Conservation (phyloP, 2,888 invertebrate genomes). For the Phengaris arion region DNA sequence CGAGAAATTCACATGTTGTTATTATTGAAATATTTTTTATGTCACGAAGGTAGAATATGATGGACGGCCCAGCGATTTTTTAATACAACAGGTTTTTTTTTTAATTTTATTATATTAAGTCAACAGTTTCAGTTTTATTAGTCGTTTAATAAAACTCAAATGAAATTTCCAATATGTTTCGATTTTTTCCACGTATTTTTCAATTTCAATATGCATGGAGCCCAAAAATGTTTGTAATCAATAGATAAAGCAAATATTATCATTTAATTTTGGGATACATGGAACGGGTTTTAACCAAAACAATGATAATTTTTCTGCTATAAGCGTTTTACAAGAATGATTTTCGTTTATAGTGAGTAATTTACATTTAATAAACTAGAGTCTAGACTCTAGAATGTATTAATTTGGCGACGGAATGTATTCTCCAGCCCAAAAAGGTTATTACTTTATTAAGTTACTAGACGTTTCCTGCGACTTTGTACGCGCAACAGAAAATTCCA, state of each 20-base stretch:
- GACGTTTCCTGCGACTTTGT: too few species aligned
- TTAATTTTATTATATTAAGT: too few species aligned
- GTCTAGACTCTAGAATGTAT: too few species aligned
- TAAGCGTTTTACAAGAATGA: not conserved
- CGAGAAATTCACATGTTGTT: not conserved
- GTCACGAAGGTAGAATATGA: too few species aligned
- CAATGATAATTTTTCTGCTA: not conserved
- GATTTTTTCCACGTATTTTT: not conserved
- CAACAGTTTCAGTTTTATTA: too few species aligned
- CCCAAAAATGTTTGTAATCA: not conserved
- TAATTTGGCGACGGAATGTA: too few species aligned
- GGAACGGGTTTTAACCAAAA: not conserved
- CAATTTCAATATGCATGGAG: not conserved
- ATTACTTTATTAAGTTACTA: too few species aligned
- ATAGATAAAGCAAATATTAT: not conserved
- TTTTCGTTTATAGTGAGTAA: not conserved
- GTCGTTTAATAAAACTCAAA: too few species aligned
- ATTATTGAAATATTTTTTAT: not conserved
- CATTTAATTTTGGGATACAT: not conserved
- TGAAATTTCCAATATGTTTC: not conserved
- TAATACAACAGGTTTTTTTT: too few species aligned
- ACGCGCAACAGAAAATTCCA: too few species aligned
- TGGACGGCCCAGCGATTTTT: too few species aligned
- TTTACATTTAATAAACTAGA: not conserved
- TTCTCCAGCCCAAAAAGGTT: too few species aligned